These are phyloP conservation scores for Ptilonorhynchus violaceus DNA, from an alignment of 2,113 vertebrate genomes.

Conservation along the genomic window DNA sequence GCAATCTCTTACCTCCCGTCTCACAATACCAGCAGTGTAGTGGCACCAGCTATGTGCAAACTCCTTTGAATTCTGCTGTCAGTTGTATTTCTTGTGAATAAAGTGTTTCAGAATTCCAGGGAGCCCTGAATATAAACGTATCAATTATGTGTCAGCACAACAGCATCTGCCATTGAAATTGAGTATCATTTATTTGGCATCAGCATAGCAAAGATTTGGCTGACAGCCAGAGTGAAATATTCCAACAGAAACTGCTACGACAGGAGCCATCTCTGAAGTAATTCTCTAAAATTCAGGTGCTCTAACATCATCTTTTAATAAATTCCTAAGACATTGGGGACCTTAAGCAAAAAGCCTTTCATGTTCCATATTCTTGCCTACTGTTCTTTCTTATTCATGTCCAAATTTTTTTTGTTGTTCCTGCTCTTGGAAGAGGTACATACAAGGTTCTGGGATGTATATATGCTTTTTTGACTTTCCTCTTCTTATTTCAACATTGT, in stretches of 20 bases:
- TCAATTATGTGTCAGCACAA: conserved; percentile 51
- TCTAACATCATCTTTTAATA: background rate
- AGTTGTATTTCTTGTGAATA: background rate
- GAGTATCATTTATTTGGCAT: conserved; percentile 52
- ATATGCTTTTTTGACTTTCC: background rate
- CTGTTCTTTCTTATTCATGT: background rate
- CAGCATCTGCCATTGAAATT: conserved; percentile 45
- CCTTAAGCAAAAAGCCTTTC: background rate
- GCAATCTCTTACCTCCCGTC: background rate
- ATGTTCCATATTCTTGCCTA: background rate
- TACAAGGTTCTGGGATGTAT: background rate
- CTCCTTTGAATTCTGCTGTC: background rate
- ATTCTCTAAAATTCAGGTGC: background rate
- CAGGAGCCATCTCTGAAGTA: conserved; percentile 8
- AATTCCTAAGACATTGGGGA: background rate
- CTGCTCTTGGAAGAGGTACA: background rate
- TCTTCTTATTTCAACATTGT: background rate
- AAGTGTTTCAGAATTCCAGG: conserved; percentile 16
- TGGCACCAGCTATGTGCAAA: background rate
- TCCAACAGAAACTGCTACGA: conserved; percentile 9
- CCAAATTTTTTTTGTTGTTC: background rate
- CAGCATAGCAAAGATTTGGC: conserved; percentile 23
- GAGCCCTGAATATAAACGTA: conserved; percentile 11
- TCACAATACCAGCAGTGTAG: background rate
- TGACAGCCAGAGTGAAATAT: conserved; percentile 42